These are phyloP conservation scores for Palythoa heliodiscus DNA, from an alignment of 92 coral and sea anemone species.

Conservation along the genomic window DNA sequence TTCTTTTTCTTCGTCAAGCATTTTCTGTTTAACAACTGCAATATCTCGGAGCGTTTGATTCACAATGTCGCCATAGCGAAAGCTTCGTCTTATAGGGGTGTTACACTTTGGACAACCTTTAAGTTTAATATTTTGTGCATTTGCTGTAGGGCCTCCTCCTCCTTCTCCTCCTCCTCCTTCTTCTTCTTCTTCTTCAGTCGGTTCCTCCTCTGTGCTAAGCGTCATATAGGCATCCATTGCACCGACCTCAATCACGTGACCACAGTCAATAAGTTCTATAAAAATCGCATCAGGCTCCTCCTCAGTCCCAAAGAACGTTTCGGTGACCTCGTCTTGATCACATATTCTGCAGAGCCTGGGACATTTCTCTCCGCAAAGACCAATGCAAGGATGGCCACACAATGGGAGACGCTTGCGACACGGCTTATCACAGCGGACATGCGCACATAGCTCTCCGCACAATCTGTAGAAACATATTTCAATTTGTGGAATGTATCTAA, in stretches of 20 bases:
- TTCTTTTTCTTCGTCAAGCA: constrained; percentile 55
- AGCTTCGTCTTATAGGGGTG: constrained; percentile 78
- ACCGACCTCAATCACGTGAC: constrained; percentile 79
- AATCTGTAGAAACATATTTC: constrained; percentile 10
- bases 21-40: constrained; percentile 62
- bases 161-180: too few species aligned
- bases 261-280: constrained; percentile 80
- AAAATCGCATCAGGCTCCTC: constrained; percentile 73
- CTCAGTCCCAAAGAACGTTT: constrained; percentile 79
- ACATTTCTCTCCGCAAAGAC: constrained; percentile 93
- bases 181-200: background rate
- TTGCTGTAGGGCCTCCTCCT: background rate
- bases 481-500: background rate
- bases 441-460: constrained; percentile 81
- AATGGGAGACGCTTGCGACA: constrained; percentile 57
- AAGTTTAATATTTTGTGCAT: constrained; percentile 48
- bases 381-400: constrained; percentile 80
- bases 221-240: constrained; percentile 84
- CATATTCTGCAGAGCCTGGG: constrained; percentile 82
- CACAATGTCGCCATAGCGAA: constrained; percentile 83
- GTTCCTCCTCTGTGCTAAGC: constrained; percentile 36
- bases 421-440: constrained; percentile 72
- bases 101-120: constrained; percentile 84
- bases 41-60: constrained; percentile 72
- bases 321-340: constrained; percentile 75